Evolutionary conservation across 2,113 vertebrate species (phyloP), one percentile per base, ranked within the genome.

Genomic region (Eptesicus fuscus): DNA sequence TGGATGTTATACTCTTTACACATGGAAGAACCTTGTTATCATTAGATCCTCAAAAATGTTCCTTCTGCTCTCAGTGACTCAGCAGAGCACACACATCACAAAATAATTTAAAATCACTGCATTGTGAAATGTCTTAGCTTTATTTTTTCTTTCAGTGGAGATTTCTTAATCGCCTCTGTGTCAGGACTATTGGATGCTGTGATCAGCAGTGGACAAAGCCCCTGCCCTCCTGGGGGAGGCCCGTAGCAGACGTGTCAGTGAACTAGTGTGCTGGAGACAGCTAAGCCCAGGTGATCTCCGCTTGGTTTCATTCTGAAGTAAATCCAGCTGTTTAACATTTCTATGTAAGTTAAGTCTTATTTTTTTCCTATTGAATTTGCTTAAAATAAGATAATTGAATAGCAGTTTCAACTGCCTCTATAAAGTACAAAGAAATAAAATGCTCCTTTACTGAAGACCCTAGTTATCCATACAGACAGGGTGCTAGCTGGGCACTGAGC

Each of bases 141-240:
- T 82, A 9, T 49, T 32, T 79, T 2, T 77, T 84, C 85, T 71
- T 12, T 25, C 32, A 74, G 32, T 53, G 18, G 32, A 82, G 56
- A 44, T 32, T 32, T 47, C 0, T 53, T 49, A 7, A 56, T 49
- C 53, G 3, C 30, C 30, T 42, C 0, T 9, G 6, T 69, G 25
- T 61, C 61, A 63, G 61, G 25, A 63, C 61, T 63, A 25, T 13
- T 20, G 17, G 47, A 9, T 67, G 44, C 51, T 53, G 53, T 35
- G 18, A 23, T 77, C 65, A 49, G 37, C 76, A 8, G 0, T 17
- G 18, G n/a, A 2, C 18, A 20, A 16, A 25, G 74, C 28, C 71
- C 25, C 32, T 28, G 25, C 11, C 12, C 37, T 47, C 49, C 73
- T 20, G 1, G 28, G 20, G 6, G 63, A 23, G 30, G 13, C 83